phyloP scores from a whole-genome alignment of 2,797 vertebrate species.

The Jordanella pulchra region DNA sequence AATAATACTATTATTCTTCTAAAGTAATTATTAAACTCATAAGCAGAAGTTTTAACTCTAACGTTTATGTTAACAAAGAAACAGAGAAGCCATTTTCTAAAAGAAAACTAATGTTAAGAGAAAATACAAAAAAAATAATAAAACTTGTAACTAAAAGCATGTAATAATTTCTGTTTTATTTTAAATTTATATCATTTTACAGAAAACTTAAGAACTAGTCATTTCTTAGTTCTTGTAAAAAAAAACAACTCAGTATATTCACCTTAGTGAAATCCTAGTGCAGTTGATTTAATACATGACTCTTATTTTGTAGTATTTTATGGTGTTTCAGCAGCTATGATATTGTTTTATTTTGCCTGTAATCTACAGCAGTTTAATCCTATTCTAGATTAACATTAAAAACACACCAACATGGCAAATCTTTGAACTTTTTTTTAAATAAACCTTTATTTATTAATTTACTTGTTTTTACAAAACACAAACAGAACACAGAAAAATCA shows the following conservation, averaged over 20 bases:
- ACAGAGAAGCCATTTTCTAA: background rate
- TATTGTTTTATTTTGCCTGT: background rate
- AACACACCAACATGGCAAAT: background rate
- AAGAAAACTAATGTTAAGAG: background rate
- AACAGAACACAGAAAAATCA: background rate
- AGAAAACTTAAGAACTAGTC: background rate
- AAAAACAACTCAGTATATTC: background rate
- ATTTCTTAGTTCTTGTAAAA: background rate
- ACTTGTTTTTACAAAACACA: slow-evolving; percentile 15
- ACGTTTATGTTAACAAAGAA: background rate
- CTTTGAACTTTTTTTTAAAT: background rate
- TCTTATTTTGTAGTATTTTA: background rate
- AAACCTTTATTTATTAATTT: slow-evolving; percentile 3
- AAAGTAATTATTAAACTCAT: too few relatives aligned
- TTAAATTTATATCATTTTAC: background rate
- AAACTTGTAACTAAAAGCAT: background rate
- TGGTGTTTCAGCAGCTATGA: background rate
- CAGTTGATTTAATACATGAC: background rate
- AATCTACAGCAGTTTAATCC: background rate
- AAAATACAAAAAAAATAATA: background rate
- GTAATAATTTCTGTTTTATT: background rate
- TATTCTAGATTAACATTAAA: background rate
- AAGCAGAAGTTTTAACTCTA: background rate
- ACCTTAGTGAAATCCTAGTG: too few relatives aligned
- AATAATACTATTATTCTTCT: too few relatives aligned